Evolutionary conservation across 1,140 invertebrate genomes (phyloP).

Genomic region (Drosophila saltans): DNA sequence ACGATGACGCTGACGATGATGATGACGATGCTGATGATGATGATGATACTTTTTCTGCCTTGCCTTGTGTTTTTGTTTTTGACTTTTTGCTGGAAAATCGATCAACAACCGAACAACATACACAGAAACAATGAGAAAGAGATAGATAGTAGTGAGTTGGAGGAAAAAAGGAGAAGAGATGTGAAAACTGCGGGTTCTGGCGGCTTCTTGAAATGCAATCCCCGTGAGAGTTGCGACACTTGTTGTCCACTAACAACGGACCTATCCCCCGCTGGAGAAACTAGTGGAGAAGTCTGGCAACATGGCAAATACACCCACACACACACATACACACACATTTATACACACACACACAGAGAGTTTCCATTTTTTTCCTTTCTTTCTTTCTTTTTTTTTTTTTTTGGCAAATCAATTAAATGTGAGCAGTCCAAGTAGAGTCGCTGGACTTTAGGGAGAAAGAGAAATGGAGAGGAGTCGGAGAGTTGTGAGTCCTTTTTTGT

Average conservation of each 20-base stretch:
- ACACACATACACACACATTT: background rate
- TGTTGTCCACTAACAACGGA: conserved; percentile 33
- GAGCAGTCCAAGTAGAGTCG: background rate
- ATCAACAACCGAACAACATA: conserved; percentile 30
- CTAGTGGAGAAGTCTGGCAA: conserved; percentile 38
- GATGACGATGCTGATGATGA: conserved; percentile 19
- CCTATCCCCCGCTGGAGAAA: conserved; percentile 24
- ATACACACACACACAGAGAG: background rate
- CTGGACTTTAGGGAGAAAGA: background rate
- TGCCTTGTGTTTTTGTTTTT: conserved; percentile 37
- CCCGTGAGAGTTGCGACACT: conserved; percentile 74
- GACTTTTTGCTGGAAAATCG: conserved; percentile 69
- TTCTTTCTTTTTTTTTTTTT: conserved; percentile 9
- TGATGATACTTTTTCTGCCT: conserved; percentile 48
- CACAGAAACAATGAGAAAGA: background rate
- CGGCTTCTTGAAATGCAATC: conserved; percentile 58
- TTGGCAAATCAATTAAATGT: conserved; percentile 76
- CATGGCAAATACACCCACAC: too few relatives aligned
- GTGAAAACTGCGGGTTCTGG: conserved; percentile 24
- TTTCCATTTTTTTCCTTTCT: background rate
- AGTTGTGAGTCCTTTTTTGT: conserved; percentile 33
- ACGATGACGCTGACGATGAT: background rate
- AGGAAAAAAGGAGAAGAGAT: background rate
- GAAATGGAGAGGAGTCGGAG: background rate
- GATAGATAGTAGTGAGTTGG: background rate